phyloP scores from a whole-genome alignment of 2,888 invertebrate genomes.

The Drosophila aldrichi region DNA sequence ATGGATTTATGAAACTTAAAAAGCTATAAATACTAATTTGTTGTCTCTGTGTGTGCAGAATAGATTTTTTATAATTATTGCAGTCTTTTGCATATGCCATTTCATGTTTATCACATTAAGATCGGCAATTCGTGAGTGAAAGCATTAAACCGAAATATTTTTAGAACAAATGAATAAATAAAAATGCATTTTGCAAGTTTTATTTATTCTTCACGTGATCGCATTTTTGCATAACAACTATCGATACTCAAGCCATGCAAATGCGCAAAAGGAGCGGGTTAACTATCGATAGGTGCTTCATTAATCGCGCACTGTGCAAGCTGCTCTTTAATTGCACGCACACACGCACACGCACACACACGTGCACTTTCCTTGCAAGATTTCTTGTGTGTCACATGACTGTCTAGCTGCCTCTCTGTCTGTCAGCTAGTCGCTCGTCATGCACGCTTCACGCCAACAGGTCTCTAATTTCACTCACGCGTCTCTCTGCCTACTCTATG shows the following conservation, averaged over 20 bases:
- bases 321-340: neutral
- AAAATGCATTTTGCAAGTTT: neutral
- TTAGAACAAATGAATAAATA: neutral
- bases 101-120: too few species aligned
- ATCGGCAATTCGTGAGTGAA: too few species aligned
- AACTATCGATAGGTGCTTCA: neutral
- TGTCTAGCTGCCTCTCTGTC: slow-evolving; percentile 23
- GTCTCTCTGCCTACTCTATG: neutral
- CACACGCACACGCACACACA: neutral
- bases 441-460: slow-evolving; percentile 64
- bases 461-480: slow-evolving; percentile 63
- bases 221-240: neutral
- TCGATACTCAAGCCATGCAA: neutral
- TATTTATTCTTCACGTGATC: neutral
- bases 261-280: neutral
- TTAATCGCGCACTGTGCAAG: slow-evolving; percentile 1
- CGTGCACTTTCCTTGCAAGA: slow-evolving; percentile 2
- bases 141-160: too few species aligned
- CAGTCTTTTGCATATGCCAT: too few species aligned
- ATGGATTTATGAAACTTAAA: neutral
- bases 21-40: neutral
- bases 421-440: slow-evolving; percentile 40
- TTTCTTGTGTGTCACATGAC: slow-evolving; percentile 6
- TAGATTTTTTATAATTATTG: too few species aligned
- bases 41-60: neutral